Conservation (phyloP, 2,888 invertebrate genomes). For the Euproctis similis region DNA sequence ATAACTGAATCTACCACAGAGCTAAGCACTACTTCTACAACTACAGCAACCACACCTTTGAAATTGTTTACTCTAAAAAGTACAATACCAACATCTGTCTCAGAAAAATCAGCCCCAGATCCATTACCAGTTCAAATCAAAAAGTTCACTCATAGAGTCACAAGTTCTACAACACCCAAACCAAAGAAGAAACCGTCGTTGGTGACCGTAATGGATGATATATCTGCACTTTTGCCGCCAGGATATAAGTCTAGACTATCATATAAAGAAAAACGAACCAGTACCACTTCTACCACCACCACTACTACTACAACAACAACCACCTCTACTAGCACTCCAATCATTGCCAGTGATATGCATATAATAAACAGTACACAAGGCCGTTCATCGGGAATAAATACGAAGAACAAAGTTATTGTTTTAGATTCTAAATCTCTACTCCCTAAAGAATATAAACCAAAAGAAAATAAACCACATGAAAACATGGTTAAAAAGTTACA, state of each 20-base stretch:
- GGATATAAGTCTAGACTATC: constrained; percentile 76
- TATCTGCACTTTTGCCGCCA: constrained; percentile 77
- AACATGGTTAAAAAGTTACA: constrained; percentile 64
- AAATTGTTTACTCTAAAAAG: constrained; percentile 72
- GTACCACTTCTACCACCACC: constrained; percentile 58
- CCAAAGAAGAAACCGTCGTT: constrained; percentile 51
- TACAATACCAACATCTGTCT: constrained; percentile 59
- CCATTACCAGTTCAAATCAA: constrained; percentile 79
- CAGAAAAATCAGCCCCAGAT: constrained; percentile 73
- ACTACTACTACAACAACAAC: constrained; percentile 28
- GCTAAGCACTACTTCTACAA: constrained; percentile 38
- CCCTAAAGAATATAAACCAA: constrained; percentile 73
- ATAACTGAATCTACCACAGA: constrained; percentile 75
- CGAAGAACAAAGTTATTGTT: constrained; percentile 75
- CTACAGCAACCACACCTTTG: constrained; percentile 41
- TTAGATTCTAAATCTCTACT: constrained; percentile 73
- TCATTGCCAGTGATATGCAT: constrained; percentile 31
- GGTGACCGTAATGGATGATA: constrained; percentile 76
- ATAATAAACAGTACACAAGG: constrained; percentile 60
- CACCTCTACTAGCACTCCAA: constrained; percentile 30
- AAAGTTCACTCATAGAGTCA: constrained; percentile 77
- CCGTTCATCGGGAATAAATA: constrained; percentile 69
- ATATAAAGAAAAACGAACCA: constrained; percentile 72
- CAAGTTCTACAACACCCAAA: constrained; percentile 59
- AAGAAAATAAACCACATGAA: constrained; percentile 51